Conservation (phyloP, 2,797 vertebrate genomes). For the Furcifer pardalis region DNA sequence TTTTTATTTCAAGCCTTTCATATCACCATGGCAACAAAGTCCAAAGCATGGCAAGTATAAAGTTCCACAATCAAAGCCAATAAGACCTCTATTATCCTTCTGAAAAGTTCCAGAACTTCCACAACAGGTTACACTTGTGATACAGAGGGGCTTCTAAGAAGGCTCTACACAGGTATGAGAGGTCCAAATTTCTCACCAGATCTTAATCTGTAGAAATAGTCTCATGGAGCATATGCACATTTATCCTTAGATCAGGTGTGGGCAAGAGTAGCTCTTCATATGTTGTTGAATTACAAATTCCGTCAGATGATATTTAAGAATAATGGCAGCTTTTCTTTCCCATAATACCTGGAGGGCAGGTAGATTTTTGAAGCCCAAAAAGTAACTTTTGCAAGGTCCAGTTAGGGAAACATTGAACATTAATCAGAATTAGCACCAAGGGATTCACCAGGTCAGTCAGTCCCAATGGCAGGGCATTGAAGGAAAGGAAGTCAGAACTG, state of each 20-base stretch:
- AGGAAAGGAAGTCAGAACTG: background rate
- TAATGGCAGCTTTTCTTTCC: too few relatives aligned
- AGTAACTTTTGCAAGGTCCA: background rate
- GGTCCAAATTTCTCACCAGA: too few relatives aligned
- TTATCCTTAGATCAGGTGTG: background rate
- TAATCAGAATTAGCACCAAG: background rate
- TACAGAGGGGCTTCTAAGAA: background rate
- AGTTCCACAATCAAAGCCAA: background rate
- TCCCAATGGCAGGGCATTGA: too few relatives aligned
- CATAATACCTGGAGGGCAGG: background rate
- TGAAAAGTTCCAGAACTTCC: background rate
- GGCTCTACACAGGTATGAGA: background rate
- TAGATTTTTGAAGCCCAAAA: background rate
- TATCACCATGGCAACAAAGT: slow-evolving; percentile 14
- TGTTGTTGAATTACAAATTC: too few relatives aligned
- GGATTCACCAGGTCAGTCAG: background rate
- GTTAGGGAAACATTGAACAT: background rate
- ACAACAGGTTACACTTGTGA: background rate
- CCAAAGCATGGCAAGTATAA: background rate
- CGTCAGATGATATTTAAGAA: too few relatives aligned
- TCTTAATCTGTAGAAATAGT: background rate
- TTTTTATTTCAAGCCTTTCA: slow-evolving; percentile 49
- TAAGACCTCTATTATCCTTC: slow-evolving; percentile 18
- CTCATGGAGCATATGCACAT: background rate
- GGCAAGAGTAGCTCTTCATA: too few relatives aligned